Evolutionary conservation across 2,113 vertebrate genomes (phyloP), one percentile per base, ranked within the genome.

Genomic region (Hippocampus barbouri): DNA sequence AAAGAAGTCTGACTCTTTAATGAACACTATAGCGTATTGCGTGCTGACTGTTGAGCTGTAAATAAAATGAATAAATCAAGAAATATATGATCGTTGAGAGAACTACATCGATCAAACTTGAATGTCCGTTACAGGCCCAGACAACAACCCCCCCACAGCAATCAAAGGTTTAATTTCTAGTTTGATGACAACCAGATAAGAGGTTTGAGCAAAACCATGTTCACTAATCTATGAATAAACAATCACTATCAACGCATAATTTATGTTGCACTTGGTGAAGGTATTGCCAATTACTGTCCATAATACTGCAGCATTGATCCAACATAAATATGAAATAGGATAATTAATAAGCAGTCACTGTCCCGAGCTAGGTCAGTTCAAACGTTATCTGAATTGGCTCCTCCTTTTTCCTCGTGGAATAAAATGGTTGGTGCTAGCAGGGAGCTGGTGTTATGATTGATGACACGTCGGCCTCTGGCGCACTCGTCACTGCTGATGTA

Each of bases 361-460:
- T 61, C 59, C 18, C 54, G 20, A 70, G 41, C 7, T 47, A 10
- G 3, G 18, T 40, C 34, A n/a, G 61, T 40, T 63, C 61, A 66
- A 66, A 47, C 40, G 20, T 47, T 15, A 23, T 47, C 11, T 15
- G 27, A 64, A 82, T 70, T 76, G 76, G 83, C 74, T 76, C 68
- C 21, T 74, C 73, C 79, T 71, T 77, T 71, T 64, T 89, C 75
- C 81, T 71, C 73, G 83, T 87, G 88, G 84, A 83, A 87, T 74
- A 70, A 77, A 88, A 80, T 82, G 78, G 72, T 73, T 90, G 86
- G 81, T 86, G 86, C 43, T 66, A 85, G 87, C 78, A 79, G 69
- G 68, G 45, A 87, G 89, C 88, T 76, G 83, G 81, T 88, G 86
- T 84, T 84, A 90, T 92, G 92, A 93, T 91, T 90, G 91, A 93